Percentiles rank a stretch among this genome's conserved stretches.
Evolutionary conservation across 1,140 invertebrate species (phyloP).

Genomic region (Temnothorax curvispinosus): DNA sequence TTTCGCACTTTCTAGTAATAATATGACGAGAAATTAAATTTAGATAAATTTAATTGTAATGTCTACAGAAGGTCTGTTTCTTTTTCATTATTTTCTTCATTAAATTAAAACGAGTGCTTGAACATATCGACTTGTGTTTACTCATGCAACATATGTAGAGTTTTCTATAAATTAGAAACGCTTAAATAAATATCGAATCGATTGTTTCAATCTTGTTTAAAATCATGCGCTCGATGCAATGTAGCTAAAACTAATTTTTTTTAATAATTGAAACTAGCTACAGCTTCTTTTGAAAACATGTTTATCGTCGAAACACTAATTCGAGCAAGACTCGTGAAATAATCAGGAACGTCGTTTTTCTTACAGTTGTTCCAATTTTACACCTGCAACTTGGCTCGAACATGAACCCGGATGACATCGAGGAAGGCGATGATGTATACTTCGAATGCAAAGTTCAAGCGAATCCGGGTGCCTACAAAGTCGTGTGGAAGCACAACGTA

Average conservation of each 20-base stretch:
- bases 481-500: conserved; percentile 96
- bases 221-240: too few relatives aligned
- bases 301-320: background rate
- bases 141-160: background rate
- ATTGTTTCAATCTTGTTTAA: background rate
- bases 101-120: background rate
- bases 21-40: background rate
- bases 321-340: background rate
- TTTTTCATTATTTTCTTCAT: background rate
- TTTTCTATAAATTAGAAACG: background rate
- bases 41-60: background rate
- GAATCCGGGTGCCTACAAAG: conserved; percentile 94
- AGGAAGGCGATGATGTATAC: conserved; percentile 96
- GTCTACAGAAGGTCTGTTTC: background rate
- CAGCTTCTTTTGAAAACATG: background rate
- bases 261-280: background rate
- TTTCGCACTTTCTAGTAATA: background rate
- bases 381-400: conserved; percentile 92
- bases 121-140: background rate
- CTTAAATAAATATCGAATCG: background rate
- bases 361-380: conserved; percentile 91
- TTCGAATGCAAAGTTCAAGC: conserved; percentile 95
- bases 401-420: conserved; percentile 94
- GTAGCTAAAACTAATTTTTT: background rate
- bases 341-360: conserved; percentile 26